These are phyloP conservation scores for Holacanthus passer DNA, from an alignment of 2,113 vertebrate species.

Conservation along the genomic window DNA sequence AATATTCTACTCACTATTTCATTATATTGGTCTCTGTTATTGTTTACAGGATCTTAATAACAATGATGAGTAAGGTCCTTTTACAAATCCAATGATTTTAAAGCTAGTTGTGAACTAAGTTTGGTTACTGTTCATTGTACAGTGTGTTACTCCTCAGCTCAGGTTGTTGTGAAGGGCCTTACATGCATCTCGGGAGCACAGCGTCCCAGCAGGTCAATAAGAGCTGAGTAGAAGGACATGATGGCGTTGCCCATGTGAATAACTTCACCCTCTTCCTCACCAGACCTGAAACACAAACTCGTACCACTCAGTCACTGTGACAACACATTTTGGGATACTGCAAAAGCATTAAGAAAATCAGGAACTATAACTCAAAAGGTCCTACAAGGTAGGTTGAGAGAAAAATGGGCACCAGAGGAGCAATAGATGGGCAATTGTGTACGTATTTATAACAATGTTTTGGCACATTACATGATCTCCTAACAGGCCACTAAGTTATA, in stretches of 20 bases:
- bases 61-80: not conserved
- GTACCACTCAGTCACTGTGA: not conserved
- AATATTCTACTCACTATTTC: not conserved
- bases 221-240: constrained; percentile 98
- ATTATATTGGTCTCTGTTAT: not conserved
- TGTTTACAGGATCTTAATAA: not conserved
- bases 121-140: not conserved
- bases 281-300: constrained; percentile 79
- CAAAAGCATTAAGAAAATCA: not conserved
- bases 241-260: constrained; percentile 98
- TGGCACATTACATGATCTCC: constrained; percentile 26
- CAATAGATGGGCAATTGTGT: not conserved
- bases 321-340: not conserved
- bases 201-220: constrained; percentile 96
- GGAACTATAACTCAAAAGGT: not conserved
- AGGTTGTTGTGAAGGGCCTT: constrained; percentile 70
- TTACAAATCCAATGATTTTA: not conserved
- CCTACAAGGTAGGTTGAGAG: not conserved
- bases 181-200: constrained; percentile 98
- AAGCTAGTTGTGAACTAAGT: not conserved
- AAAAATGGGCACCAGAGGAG: not conserved
- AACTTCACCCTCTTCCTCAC: constrained; percentile 87
- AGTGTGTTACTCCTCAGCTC: not conserved
- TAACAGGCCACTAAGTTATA: constrained; percentile 3
- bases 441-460: constrained; percentile 20